Evolutionary conservation across 2,797 vertebrate species (phyloP).

Genomic region (Eulemur rubriventer): DNA sequence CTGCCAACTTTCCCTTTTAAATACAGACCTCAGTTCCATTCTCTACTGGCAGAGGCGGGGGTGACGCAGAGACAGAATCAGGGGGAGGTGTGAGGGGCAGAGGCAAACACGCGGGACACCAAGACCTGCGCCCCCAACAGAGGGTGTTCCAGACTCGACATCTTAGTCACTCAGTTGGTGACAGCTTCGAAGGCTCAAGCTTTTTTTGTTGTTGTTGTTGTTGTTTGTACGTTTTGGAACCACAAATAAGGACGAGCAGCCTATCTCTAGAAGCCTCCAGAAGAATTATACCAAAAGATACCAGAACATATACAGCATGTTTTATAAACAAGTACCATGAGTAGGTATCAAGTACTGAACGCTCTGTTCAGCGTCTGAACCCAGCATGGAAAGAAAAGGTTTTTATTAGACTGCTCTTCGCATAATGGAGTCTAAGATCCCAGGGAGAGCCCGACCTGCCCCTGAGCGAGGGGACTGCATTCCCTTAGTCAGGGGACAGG

Average conservation of each 20-base stretch:
- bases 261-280: conserved; percentile 7
- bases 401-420: not conserved
- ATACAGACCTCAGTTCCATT: conserved; percentile 47
- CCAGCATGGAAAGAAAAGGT: not conserved
- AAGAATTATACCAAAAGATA: not conserved
- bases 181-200: not conserved
- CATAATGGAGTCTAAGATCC: not conserved
- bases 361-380: not conserved
- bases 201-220: not conserved
- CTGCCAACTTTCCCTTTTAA: conserved; percentile 63
- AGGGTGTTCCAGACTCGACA: not conserved
- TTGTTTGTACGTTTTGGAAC: not conserved
- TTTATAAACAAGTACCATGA: not conserved
- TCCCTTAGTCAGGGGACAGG: not conserved
- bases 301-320: not conserved
- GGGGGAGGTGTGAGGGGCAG: not conserved
- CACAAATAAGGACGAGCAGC: not conserved
- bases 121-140: not conserved
- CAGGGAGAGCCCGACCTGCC: not conserved
- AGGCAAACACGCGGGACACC: not conserved
- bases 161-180: not conserved
- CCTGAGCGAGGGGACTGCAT: not conserved
- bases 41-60: conserved; percentile 36
- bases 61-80: not conserved
- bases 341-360: not conserved